A percentile compares a stretch with the other conserved stretches of the same genome.
Conservation (phyloP, 2,888 invertebrate species). For the Thereva nobilitata region DNA sequence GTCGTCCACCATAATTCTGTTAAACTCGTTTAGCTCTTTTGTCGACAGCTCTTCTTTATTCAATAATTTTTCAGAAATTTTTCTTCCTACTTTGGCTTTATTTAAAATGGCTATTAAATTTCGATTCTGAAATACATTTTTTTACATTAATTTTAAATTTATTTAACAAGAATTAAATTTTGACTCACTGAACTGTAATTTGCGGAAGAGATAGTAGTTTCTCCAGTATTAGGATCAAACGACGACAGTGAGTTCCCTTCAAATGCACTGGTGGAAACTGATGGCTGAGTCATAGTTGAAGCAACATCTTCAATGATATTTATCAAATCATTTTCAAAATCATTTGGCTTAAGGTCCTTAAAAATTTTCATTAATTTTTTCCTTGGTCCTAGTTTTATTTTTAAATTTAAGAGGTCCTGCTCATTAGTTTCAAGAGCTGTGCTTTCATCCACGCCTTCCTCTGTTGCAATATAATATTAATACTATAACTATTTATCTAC, state of each 20-base stretch:
- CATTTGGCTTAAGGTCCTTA: background rate
- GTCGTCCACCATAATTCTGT: slow-evolving; percentile 23
- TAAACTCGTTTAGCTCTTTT: slow-evolving; percentile 7
- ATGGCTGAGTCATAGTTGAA: too few species aligned
- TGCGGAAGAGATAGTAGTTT: background rate
- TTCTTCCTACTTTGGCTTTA: background rate
- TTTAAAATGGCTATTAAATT: background rate
- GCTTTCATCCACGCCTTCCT: slow-evolving; percentile 24
- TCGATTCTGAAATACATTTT: too few species aligned
- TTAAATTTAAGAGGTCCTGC: slow-evolving; percentile 13
- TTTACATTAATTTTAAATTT: too few species aligned
- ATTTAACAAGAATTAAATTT: too few species aligned
- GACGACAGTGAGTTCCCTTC: too few species aligned
- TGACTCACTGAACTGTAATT: background rate
- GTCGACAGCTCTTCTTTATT: background rate
- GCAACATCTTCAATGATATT: too few species aligned
- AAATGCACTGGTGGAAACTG: too few species aligned
- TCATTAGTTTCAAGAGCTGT: slow-evolving; percentile 17
- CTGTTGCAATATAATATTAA: slow-evolving; percentile 36
- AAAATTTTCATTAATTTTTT: slow-evolving; percentile 16
- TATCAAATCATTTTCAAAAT: background rate
- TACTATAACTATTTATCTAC: slow-evolving; percentile 20
- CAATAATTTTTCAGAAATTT: background rate
- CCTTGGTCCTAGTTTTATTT: slow-evolving; percentile 21
- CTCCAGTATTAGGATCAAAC: too few species aligned